Percentiles rank a stretch among this genome's conserved stretches.
Evolutionary conservation across 2,113 vertebrate genomes (phyloP).

Genomic region (Oryzias woworae): DNA sequence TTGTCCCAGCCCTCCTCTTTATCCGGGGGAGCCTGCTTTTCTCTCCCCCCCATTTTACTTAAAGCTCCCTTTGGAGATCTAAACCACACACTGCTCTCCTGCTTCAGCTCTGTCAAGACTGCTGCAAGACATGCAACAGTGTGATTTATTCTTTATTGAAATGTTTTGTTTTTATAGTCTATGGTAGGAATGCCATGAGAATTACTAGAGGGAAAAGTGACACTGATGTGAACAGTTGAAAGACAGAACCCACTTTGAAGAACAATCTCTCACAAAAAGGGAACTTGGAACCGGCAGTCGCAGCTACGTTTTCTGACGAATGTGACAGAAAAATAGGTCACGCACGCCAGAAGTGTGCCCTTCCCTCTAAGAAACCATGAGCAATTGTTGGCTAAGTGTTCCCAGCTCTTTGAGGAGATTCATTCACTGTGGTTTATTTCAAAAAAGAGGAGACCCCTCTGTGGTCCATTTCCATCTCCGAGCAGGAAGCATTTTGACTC

Average conservation of each 20-base stretch:
- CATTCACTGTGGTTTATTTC: slow-evolving; percentile 47
- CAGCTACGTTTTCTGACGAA: slow-evolving; percentile 48
- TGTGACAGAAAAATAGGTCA: slow-evolving; percentile 76
- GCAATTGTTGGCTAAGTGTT: slow-evolving; percentile 60
- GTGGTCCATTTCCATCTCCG: slow-evolving; percentile 26
- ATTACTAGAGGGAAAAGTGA: slow-evolving; percentile 56
- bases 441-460: slow-evolving; percentile 36
- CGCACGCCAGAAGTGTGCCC: slow-evolving; percentile 54
- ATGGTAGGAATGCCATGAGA: slow-evolving; percentile 36
- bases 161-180: slow-evolving; percentile 7
- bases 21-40: slow-evolving; percentile 52
- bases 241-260: slow-evolving; percentile 52
- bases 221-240: slow-evolving; percentile 47
- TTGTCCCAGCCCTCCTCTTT: slow-evolving; percentile 59
- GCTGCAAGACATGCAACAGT: slow-evolving; percentile 21
- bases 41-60: slow-evolving; percentile 40
- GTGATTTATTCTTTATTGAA: slow-evolving; percentile 7
- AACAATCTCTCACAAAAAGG: slow-evolving; percentile 46
- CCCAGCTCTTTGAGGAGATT: slow-evolving; percentile 49
- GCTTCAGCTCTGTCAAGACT: slow-evolving; percentile 26
- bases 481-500: slow-evolving; percentile 15
- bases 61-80: slow-evolving; percentile 36
- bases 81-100: slow-evolving; percentile 36
- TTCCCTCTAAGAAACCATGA: slow-evolving; percentile 61
- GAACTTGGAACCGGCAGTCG: slow-evolving; percentile 56